Conservation (phyloP, 2,888 invertebrate genomes). For the Cephalotes varians region DNA sequence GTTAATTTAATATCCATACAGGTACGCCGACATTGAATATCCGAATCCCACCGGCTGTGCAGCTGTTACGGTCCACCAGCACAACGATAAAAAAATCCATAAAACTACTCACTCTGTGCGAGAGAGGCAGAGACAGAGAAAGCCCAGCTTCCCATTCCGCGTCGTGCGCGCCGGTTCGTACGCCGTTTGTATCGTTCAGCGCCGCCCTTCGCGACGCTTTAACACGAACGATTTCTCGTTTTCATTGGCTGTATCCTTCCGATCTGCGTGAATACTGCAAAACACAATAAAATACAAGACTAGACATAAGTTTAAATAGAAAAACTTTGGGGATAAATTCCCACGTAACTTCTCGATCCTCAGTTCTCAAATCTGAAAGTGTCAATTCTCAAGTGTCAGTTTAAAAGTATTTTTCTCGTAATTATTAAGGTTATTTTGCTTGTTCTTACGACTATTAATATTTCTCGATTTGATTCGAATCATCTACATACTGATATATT, state of each 20-base stretch:
- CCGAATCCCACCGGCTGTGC: slow-evolving; percentile 84
- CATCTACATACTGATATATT: neutral
- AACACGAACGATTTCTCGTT: slow-evolving; percentile 72
- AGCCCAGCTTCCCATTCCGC: slow-evolving; percentile 65
- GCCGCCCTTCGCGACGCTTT: slow-evolving; percentile 66
- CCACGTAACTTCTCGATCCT: neutral
- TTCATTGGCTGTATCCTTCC: slow-evolving; percentile 37
- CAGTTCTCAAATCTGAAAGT: neutral
- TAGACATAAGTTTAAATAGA: neutral
- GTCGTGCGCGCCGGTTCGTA: slow-evolving; percentile 67
- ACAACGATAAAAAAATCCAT: slow-evolving; percentile 84
- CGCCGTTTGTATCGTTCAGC: slow-evolving; percentile 76
- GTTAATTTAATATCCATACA: slow-evolving; percentile 86
- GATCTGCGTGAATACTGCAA: slow-evolving; percentile 14
- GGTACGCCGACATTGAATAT: slow-evolving; percentile 86
- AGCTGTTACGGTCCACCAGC: slow-evolving; percentile 77
- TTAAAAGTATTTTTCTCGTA: neutral
- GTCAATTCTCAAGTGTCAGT: neutral
- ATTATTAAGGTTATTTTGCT: neutral
- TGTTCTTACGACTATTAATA: neutral
- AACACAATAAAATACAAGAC: slow-evolving; percentile 17
- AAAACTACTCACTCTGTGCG: slow-evolving; percentile 79
- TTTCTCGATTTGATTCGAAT: neutral
- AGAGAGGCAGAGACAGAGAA: slow-evolving; percentile 32
- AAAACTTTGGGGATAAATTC: neutral